A percentile compares a stretch with the other conserved stretches of the same genome.
Evolutionary conservation across 2,797 vertebrate species (phyloP).

Genomic region (Cheirogaleus major): DNA sequence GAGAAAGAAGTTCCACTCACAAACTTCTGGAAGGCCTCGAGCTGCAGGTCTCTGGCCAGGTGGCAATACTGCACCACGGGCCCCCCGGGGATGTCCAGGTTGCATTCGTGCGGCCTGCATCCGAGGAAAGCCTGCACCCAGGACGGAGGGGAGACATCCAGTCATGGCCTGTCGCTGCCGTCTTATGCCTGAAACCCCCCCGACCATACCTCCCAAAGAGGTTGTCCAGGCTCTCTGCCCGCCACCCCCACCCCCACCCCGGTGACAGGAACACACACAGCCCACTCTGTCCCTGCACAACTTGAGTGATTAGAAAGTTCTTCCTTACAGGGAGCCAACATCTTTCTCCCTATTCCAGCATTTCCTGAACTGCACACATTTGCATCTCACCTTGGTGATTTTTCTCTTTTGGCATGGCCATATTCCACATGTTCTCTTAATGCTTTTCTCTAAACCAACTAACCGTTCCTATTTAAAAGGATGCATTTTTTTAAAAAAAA

Average conservation of each 20-base stretch:
- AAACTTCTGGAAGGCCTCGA: constrained; percentile 90
- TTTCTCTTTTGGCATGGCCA: not conserved
- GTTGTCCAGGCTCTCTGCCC: not conserved
- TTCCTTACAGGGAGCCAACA: not conserved
- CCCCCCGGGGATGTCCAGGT: constrained; percentile 88
- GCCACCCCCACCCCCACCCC: no score
- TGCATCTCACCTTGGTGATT: not conserved
- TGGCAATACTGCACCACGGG: constrained; percentile 86
- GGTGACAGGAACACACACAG: not conserved
- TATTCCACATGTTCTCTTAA: not conserved
- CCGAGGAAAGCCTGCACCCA: constrained; percentile 88
- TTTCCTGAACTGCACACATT: not conserved
- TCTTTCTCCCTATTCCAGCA: not conserved
- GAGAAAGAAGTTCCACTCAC: constrained; percentile 89
- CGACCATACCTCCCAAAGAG: not conserved
- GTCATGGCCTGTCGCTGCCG: not conserved
- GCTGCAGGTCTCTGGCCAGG: constrained; percentile 87
- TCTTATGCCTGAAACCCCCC: not conserved
- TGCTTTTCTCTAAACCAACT: not conserved
- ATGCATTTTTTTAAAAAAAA: not conserved
- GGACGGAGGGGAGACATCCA: not conserved
- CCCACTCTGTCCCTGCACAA: not conserved
- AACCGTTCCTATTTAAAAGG: not conserved
- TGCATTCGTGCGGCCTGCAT: constrained; percentile 87
- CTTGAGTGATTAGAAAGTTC: not conserved